Percentiles rank a stretch among this genome's conserved stretches.
These are phyloP conservation scores for Heliocidaris tuberculata DNA, from an alignment of 35 echinoderm and acorn worm species.

Conservation along the genomic window DNA sequence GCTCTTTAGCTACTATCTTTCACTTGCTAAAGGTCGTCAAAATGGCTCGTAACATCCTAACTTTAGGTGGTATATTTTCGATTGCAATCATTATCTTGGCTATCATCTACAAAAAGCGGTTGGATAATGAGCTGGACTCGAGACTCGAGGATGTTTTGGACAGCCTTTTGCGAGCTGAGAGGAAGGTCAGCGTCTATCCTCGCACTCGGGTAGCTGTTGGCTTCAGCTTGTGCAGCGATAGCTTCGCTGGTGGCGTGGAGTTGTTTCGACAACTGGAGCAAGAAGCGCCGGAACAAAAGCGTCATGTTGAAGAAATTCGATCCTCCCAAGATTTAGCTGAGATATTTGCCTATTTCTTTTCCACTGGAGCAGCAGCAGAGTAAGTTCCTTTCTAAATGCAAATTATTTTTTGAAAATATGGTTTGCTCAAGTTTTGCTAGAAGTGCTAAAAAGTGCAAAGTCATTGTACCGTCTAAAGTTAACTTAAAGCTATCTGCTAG, in stretches of 20 bases:
- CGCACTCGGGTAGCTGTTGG: conserved; percentile 41
- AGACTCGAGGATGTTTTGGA: conserved; percentile 14
- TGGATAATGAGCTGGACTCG: conserved; percentile 17
- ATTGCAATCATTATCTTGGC: conserved; percentile 33
- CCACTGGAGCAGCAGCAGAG: conserved; percentile 25
- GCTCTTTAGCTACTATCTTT: too few relatives aligned
- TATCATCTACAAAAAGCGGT: conserved; percentile 6
- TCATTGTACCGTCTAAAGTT: neutral
- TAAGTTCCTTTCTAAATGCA: neutral
- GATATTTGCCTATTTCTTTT: conserved; percentile 44
- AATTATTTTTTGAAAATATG: too few relatives aligned
- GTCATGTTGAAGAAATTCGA: conserved; percentile 18
- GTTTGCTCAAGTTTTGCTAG: too few relatives aligned
- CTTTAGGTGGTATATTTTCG: conserved; percentile 21
- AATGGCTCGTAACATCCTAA: conserved; percentile 36
- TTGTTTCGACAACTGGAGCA: conserved; percentile 10
- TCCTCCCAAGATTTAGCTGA: conserved; percentile 8
- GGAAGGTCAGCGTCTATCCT: neutral
- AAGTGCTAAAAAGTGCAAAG: neutral
- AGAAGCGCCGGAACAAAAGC: neutral
- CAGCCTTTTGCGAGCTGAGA: conserved; percentile 14
- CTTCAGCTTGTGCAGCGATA: conserved; percentile 40
- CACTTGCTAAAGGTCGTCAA: neutral
- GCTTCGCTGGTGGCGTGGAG: conserved; percentile 14
- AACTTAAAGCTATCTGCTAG: too few relatives aligned